Evolutionary conservation across 2,113 vertebrate species (phyloP).

Genomic region (Pseudorhombus dupliciocellatus): DNA sequence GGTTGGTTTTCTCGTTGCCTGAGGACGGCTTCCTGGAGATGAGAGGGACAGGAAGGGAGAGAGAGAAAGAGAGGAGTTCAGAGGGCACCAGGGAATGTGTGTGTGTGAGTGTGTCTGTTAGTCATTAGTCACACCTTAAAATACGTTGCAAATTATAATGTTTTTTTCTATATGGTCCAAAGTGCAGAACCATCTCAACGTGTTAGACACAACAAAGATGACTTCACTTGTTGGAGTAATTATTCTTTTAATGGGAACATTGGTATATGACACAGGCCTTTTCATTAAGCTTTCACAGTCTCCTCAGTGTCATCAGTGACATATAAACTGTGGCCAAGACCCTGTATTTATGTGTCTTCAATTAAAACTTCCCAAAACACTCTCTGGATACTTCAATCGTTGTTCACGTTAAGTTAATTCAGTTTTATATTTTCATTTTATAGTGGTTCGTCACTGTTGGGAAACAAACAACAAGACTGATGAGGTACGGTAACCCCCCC

Average conservation of each 20-base stretch:
- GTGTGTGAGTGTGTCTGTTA: neutral
- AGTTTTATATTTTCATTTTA: neutral
- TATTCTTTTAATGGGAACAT: conserved; percentile 1
- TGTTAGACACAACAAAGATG: neutral
- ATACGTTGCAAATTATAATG: neutral
- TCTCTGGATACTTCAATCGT: too few relatives aligned
- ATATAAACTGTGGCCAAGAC: neutral
- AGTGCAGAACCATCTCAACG: conserved; percentile 1
- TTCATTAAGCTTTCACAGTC: conserved; percentile 8
- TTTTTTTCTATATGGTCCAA: neutral
- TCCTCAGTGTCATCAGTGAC: neutral
- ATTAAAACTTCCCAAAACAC: too few relatives aligned
- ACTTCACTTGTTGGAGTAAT: conserved; percentile 8
- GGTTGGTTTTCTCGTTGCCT: conserved; percentile 91
- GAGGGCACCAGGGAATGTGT: neutral
- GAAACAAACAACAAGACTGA: neutral
- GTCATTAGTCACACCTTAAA: neutral
- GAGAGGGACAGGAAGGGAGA: neutral
- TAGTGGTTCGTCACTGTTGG: neutral
- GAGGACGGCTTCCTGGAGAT: conserved; percentile 85
- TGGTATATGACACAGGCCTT: conserved; percentile 3
- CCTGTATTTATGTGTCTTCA: neutral
- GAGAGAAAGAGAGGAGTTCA: neutral
- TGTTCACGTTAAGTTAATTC: too few relatives aligned
- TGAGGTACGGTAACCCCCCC: neutral